Evolutionary conservation across 2,113 vertebrate genomes (phyloP), one percentile per base, ranked within the genome.

Genomic region (Hippocampus guttulatus): DNA sequence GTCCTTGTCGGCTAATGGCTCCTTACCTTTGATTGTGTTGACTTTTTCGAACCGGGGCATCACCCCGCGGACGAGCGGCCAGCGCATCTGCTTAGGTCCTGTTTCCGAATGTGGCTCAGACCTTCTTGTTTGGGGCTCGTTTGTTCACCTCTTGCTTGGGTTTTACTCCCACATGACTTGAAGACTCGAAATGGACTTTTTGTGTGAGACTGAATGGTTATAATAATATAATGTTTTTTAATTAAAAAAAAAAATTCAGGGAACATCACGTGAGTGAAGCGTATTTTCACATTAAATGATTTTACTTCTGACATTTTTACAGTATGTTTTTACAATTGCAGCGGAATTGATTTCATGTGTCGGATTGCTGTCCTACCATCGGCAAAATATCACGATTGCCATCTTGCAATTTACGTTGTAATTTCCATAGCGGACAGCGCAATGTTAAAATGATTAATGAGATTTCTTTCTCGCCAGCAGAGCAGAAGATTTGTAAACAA

Each of bases 1-100:
- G 79, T 79, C 77, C 74, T 75, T 68, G 75, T 70, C 58, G 76
- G 74, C 71, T 83, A 84, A 87, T 79, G 66, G 7, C 18, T 67
- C 80, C 54, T 77, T 75, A 61, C 65, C 15, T 67, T 61, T 71
- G 69, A 74, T 33, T 61, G 18, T 71, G 70, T 66, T 75, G 41
- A 49, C 63, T 72, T 57, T 69, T 75, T 78, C 69, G 41, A 63
- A 64, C 45, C 51, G 47, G n/a, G 63, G 15, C 9, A 65, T 21
- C 20, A 23, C 33, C 33, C 9, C 7, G 9, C 9, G 51, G 8
- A 21, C 21, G 8, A 54, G 8, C 8, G 21, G 21, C 8, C n/a
- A 21, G 51, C 51, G 10, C 8, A 3, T 55, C 21, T 3, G 52
- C 16, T 49, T 49, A 9, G 51, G 51, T 21, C 20, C 20, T 21